Conservation (phyloP, 2,888 invertebrate genomes). For the Drosophila anceps region DNA sequence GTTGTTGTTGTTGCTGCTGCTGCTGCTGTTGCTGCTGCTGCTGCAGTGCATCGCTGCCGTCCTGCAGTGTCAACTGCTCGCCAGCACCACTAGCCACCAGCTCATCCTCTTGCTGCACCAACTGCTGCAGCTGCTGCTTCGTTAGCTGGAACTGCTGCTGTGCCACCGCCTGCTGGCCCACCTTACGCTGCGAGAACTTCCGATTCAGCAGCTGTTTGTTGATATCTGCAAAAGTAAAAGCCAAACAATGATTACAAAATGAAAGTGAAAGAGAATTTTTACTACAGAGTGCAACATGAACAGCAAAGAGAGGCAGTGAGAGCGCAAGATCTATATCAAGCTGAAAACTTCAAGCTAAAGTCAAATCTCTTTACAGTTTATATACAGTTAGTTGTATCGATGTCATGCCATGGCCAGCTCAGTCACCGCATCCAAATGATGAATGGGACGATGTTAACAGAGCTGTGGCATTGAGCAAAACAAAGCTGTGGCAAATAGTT, state of each 20-base stretch:
- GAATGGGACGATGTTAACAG: no score
- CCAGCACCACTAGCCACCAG: conserved; percentile 58
- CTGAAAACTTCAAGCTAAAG: not conserved
- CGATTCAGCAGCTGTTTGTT: conserved; percentile 83
- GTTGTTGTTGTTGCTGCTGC: conserved; percentile 36
- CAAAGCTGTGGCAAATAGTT: no score
- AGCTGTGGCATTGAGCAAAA: no score
- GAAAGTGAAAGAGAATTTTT: not conserved
- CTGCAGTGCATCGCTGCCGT: conserved; percentile 55
- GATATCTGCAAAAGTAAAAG: conserved; percentile 72
- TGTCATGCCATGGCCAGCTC: no score
- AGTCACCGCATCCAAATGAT: no score
- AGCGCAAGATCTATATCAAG: not conserved
- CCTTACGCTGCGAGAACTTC: conserved; percentile 83
- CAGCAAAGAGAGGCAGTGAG: not conserved
- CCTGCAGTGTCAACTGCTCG: conserved; percentile 57
- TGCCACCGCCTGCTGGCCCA: conserved; percentile 74
- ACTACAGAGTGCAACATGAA: not conserved
- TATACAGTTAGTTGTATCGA: no score
- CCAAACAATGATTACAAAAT: not conserved
- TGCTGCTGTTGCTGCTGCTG: conserved; percentile 50
- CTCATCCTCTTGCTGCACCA: conserved; percentile 79
- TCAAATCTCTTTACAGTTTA: no score
- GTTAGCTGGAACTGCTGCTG: conserved; percentile 82
- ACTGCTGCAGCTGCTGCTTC: conserved; percentile 76